Percentiles rank a stretch among this genome's conserved stretches.
Conservation (phyloP, 2,888 invertebrate species). For the Synanthedon formicaeformis region DNA sequence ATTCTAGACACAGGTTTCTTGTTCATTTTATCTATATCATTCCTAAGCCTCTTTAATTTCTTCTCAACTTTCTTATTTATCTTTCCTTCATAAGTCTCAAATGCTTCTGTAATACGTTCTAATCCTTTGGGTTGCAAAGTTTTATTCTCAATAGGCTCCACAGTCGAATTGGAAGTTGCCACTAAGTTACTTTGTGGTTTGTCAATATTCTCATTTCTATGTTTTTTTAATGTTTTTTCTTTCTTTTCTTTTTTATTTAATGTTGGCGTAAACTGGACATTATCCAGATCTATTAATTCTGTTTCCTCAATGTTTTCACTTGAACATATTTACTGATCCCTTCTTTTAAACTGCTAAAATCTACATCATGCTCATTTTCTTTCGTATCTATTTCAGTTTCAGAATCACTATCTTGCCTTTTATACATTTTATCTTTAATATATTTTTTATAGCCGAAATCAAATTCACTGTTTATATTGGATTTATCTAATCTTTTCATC, state of each 20-base stretch:
- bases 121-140: conserved; percentile 14
- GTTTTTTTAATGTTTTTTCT: no score
- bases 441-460: no score
- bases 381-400: no score
- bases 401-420: no score
- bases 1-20: conserved; percentile 18
- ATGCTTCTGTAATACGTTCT: conserved; percentile 41
- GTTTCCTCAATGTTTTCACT: background rate
- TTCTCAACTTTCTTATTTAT: conserved; percentile 39
- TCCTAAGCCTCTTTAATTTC: no score
- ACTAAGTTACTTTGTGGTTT: conserved; percentile 15
- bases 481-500: no score
- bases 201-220: conserved; percentile 6
- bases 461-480: no score
- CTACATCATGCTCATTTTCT: background rate
- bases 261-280: background rate
- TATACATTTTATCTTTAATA: no score
- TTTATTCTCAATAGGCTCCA: conserved; percentile 48
- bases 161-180: conserved; percentile 62
- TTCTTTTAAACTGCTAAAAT: background rate
- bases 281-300: no score
- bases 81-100: conserved; percentile 41
- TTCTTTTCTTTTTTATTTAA: no score
- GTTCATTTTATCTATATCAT: conserved; percentile 32
- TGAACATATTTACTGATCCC: background rate